Base-by-base conservation (phyloP, 2,113 vertebrate genomes). In the Tetraodon nigroviridis region DNA sequence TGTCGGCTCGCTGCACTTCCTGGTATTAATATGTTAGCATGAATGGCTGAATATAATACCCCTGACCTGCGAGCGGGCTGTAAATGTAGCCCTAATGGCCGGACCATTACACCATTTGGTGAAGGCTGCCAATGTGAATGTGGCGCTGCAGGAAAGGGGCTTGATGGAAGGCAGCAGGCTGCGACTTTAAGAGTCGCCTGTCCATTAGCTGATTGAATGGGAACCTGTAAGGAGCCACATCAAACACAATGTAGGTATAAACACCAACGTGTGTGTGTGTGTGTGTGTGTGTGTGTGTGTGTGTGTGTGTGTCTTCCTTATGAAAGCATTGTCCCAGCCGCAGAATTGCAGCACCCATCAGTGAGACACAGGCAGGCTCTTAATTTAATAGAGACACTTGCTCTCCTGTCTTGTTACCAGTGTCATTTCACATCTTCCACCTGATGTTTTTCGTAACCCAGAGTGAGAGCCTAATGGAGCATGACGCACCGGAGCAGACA, bases 121-220 rank as follows among this genome's bases (percentile, higher is more conserved):
- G 76, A 71, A 37, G 71, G 73, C 58, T 50, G 61, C 72, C 48
- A 32, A 50, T 55, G 71, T 69, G 77, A 85, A 87, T 85, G 79
- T 74, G 76, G 74, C 73, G 74, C 79, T 85, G 75, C 75, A 69
- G 74, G 73, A 80, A 76, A 76, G 17, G 10, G 64, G 66, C 61
- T 69, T 70, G 64, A 66, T 67, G 54, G 73, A 61, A 61, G 56
- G 69, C 51, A 59, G 32, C 61, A 37, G 53, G 64, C 18, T 42
- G 61, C 53, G 52, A 68, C 50, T 58, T 71, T 58, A 75, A 78
- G 69, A 72, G 57, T 70, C 74, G 41, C 4, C 69, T 64, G 51
- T 89, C 89, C 84, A 90, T 91, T 91, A 90, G 86, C 84, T 80
- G 85, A 88, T 89, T 90, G 88, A 90, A 79, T 85, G 82, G 65